phyloP scores from a whole-genome alignment of 1,140 invertebrate genomes.

The Limonius californicus region DNA sequence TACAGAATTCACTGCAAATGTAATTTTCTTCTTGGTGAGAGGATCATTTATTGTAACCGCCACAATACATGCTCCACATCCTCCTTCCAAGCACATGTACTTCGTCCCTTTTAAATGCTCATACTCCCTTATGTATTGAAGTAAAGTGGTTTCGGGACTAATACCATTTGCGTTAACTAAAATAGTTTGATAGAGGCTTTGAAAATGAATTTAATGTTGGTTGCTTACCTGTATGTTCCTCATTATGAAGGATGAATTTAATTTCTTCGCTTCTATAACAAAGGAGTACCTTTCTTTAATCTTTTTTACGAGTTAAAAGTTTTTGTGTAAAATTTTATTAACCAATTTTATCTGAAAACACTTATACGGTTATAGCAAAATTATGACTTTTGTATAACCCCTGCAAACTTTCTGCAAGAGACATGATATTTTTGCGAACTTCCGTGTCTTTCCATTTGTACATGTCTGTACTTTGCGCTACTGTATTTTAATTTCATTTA shows the following conservation, averaged over 20 bases:
- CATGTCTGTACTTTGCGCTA: no score
- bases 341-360: no score
- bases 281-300: no score
- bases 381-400: no score
- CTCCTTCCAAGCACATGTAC: constrained; percentile 76
- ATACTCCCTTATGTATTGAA: constrained; percentile 63
- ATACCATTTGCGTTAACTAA: not conserved
- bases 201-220: not conserved
- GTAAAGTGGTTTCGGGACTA: constrained; percentile 53
- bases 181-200: not conserved
- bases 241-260: not conserved
- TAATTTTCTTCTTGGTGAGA: constrained; percentile 51
- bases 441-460: no score
- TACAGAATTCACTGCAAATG: constrained; percentile 74
- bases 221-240: not conserved
- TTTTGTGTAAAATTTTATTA: no score
- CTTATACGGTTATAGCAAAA: no score
- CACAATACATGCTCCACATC: constrained; percentile 78
- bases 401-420: no score
- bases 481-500: no score
- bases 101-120: constrained; percentile 73
- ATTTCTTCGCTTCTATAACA: not conserved
- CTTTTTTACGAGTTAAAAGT: no score
- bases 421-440: no score
- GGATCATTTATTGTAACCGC: constrained; percentile 55